Percentiles rank a stretch among this genome's conserved stretches.
These are phyloP conservation scores for Suillia variegata DNA, from an alignment of 2,888 invertebrate species.

Conservation along the genomic window DNA sequence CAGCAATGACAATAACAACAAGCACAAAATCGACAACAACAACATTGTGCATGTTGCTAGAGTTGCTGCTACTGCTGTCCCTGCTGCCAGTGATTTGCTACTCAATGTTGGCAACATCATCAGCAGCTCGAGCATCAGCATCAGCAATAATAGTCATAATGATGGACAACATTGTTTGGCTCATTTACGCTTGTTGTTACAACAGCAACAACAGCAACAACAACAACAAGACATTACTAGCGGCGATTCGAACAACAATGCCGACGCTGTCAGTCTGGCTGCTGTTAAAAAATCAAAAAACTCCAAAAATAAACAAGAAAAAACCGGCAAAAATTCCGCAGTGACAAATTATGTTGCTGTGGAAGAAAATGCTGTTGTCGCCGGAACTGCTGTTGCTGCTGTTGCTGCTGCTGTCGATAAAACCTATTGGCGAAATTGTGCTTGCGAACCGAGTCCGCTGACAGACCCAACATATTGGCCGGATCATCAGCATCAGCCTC, in stretches of 20 bases:
- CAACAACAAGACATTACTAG: not conserved
- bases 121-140: too few relatives aligned
- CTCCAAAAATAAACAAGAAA: constrained; percentile 9
- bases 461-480: too few relatives aligned
- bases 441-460: too few relatives aligned
- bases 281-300: constrained; percentile 3
- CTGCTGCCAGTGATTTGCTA: not conserved
- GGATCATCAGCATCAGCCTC: too few relatives aligned
- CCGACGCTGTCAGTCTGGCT: not conserved
- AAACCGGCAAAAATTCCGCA: constrained; percentile 11
- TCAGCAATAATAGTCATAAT: constrained; percentile 13
- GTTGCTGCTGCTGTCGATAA: not conserved
- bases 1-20: not conserved
- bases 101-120: not conserved
- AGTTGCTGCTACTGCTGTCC: not conserved
- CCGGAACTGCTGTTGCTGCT: too few relatives aligned
- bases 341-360: not conserved
- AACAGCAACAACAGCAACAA: constrained; percentile 5
- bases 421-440: not conserved
- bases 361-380: too few relatives aligned
- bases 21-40: not conserved
- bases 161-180: constrained; percentile 23
- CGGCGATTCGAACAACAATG: constrained; percentile 14
- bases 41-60: not conserved
- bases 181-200: constrained; percentile 15